Evolutionary conservation across 64 coral and sea anemone genomes (phyloP).

Genomic region (Porites lutea): DNA sequence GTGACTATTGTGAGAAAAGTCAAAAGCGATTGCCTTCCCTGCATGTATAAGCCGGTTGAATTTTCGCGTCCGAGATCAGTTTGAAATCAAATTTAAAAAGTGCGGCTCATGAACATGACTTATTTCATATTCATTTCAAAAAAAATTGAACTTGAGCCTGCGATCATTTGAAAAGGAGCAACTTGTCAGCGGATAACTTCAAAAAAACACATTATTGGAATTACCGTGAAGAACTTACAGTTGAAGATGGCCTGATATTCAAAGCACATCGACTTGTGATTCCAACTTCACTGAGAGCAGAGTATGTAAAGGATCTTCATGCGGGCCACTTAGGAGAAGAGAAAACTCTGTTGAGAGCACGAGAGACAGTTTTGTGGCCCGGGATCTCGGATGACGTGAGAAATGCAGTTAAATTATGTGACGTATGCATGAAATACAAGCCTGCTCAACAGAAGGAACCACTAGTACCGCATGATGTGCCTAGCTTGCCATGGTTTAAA

Average conservation of each 20-base stretch:
- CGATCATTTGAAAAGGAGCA: too few relatives aligned
- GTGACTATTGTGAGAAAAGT: too few relatives aligned
- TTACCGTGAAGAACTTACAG: neutral
- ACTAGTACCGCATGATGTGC: neutral
- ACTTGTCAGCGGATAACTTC: too few relatives aligned
- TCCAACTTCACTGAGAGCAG: neutral
- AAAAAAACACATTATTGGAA: neutral
- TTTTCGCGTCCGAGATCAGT: too few relatives aligned
- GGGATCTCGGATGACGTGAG: slow-evolving; percentile 37
- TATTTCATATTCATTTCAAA: too few relatives aligned
- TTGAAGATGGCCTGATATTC: slow-evolving; percentile 9
- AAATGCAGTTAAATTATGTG: neutral
- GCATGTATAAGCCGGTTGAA: too few relatives aligned
- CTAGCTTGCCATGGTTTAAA: slow-evolving; percentile 30
- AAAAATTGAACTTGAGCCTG: too few relatives aligned
- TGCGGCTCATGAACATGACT: too few relatives aligned
- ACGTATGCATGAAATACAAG: neutral
- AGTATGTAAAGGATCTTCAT: neutral
- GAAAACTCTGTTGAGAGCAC: slow-evolving; percentile 35
- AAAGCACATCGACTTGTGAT: slow-evolving; percentile 21
- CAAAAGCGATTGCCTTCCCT: too few relatives aligned
- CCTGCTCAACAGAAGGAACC: slow-evolving; percentile 23
- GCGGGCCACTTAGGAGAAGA: slow-evolving; percentile 24
- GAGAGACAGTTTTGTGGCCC: slow-evolving; percentile 45
- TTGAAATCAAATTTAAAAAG: too few relatives aligned